Evolutionary conservation across 2,113 vertebrate species (phyloP).

Genomic region (Corythornis madagascariensis): DNA sequence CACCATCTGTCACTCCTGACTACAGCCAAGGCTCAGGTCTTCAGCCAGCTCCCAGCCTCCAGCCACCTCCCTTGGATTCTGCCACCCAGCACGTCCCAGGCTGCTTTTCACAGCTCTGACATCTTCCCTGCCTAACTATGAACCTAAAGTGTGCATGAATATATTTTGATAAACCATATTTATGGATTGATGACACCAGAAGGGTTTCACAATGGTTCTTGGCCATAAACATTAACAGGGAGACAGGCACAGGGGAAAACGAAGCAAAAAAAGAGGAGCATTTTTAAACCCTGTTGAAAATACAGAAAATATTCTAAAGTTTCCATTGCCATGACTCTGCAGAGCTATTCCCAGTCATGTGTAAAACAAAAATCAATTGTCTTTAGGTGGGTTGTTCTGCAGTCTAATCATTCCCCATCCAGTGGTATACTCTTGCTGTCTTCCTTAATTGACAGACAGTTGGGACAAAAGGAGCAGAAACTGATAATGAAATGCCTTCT

Average conservation of each 20-base stretch:
- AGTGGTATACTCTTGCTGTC: background rate
- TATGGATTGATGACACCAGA: background rate
- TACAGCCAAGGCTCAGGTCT: background rate
- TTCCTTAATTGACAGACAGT: background rate
- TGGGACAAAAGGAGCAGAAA: background rate
- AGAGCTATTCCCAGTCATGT: background rate
- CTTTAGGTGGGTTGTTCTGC: background rate
- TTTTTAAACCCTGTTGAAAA: background rate
- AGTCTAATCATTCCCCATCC: background rate
- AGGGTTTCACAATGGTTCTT: accelerated
- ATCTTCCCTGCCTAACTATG: background rate
- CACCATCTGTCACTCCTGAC: constrained; percentile 9
- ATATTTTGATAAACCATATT: background rate
- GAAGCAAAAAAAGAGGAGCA: background rate
- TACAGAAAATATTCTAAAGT: background rate
- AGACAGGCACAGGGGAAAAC: background rate
- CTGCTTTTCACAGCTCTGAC: background rate
- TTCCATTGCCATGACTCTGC: background rate
- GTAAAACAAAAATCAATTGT: background rate
- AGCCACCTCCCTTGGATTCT: accelerated
- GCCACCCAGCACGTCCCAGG: background rate
- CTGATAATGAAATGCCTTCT: background rate
- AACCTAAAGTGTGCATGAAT: background rate
- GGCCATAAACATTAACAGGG: background rate
- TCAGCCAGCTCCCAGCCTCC: background rate